A percentile compares a stretch with the other conserved stretches of the same genome.
phyloP scores from a whole-genome alignment of 2,113 vertebrate species.

The Salvelinus alpinus region DNA sequence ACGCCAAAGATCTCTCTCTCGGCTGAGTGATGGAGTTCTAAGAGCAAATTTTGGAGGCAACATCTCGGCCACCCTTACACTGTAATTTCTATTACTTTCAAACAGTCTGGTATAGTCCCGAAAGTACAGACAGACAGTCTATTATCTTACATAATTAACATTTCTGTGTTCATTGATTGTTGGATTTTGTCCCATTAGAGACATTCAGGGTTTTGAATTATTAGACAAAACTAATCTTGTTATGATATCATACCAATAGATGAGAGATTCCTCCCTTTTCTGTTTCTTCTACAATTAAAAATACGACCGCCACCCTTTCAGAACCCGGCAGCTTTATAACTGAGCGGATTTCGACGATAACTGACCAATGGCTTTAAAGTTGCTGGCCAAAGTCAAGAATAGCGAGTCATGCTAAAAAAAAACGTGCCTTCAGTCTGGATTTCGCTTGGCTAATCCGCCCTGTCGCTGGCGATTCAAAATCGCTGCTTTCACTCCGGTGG shows the following conservation, averaged over 20 bases:
- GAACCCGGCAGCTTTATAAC: conserved; percentile 26
- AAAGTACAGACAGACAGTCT: background rate
- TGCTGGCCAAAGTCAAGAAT: conserved; percentile 17
- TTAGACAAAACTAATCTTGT: conserved; percentile 52
- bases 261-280: conserved; percentile 19
- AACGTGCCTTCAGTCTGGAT: conserved; percentile 66
- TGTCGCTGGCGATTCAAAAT: conserved; percentile 65
- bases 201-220: conserved; percentile 29
- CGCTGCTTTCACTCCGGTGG: conserved; percentile 64
- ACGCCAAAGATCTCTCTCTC: conserved; percentile 27
- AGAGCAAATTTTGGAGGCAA: background rate
- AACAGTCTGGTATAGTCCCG: too few species aligned
- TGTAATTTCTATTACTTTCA: background rate
- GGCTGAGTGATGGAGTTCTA: conserved; percentile 15
- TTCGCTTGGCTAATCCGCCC: conserved; percentile 62
- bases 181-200: background rate
- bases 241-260: conserved; percentile 33
- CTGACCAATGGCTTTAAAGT: conserved; percentile 10
- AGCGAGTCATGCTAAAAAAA: conserved; percentile 32
- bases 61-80: background rate
- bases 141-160: conserved; percentile 9
- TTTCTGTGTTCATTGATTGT: conserved; percentile 50
- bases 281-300: conserved; percentile 46
- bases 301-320: conserved; percentile 14
- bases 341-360: conserved; percentile 44